Evolutionary conservation across 2,888 invertebrate genomes (phyloP).

Genomic region (Polia nebulosa): DNA sequence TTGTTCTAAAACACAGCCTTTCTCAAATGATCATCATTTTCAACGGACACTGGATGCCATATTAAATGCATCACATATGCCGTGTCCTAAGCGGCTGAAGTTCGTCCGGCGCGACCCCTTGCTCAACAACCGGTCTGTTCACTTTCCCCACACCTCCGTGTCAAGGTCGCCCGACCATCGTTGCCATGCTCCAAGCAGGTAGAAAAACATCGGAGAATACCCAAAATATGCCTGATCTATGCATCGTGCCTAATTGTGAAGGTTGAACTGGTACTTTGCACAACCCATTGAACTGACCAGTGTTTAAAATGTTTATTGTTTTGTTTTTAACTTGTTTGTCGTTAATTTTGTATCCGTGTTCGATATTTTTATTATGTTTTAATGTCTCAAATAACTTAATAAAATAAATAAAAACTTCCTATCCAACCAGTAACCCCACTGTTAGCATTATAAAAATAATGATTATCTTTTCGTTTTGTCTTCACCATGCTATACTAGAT

Average conservation of each 20-base stretch:
- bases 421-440: neutral
- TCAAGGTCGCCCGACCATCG: conserved; percentile 85
- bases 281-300: conserved; percentile 37
- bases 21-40: conserved; percentile 2
- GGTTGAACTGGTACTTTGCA: conserved; percentile 46
- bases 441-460: neutral
- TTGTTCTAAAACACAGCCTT: neutral
- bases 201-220: conserved; percentile 66
- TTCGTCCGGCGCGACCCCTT: conserved; percentile 75
- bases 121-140: conserved; percentile 86
- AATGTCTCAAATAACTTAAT: neutral
- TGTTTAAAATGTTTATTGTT: conserved; percentile 33
- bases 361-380: conserved; percentile 11
- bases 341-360: conserved; percentile 29
- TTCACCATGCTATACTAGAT: neutral
- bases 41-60: neutral
- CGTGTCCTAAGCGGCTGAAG: conserved; percentile 63
- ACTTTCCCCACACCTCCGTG: conserved; percentile 86
- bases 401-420: conserved; percentile 17
- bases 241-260: conserved; percentile 55
- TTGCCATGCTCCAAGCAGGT: conserved; percentile 66
- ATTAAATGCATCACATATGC: conserved; percentile 40
- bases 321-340: conserved; percentile 7
- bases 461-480: conserved; percentile 1
- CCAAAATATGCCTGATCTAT: conserved; percentile 54